Evolutionary conservation across 2,113 vertebrate species (phyloP).

Genomic region (Mus pahari): DNA sequence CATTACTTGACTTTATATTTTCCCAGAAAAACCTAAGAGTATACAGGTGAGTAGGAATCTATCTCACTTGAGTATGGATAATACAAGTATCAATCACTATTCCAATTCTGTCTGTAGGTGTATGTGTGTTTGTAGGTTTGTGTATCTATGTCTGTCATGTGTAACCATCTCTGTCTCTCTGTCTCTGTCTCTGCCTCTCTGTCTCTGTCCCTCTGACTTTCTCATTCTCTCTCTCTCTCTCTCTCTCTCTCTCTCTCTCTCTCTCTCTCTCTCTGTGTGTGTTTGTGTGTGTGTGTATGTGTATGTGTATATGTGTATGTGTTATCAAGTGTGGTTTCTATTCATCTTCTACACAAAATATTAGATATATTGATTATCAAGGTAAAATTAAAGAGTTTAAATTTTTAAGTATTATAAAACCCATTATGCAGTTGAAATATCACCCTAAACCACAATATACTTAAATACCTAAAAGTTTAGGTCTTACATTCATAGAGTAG

Average conservation of each 20-base stretch:
- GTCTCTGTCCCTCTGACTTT: too few species aligned
- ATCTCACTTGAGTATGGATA: not conserved
- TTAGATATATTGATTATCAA: not conserved
- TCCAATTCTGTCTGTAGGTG: not conserved
- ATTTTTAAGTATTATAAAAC: not conserved
- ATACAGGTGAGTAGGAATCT: not conserved
- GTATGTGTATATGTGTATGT: not conserved
- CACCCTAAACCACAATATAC: not conserved
- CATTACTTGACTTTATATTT: not conserved
- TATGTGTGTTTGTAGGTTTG: not conserved
- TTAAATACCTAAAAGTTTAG: not conserved
- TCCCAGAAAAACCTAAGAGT: not conserved
- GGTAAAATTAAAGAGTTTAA: not conserved
- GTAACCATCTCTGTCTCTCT: too few species aligned
- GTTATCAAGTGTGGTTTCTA: not conserved
- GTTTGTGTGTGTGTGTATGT: too few species aligned
- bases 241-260: too few species aligned
- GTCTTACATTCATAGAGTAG: too few species aligned
- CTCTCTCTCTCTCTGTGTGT: too few species aligned
- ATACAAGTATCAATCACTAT: not conserved
- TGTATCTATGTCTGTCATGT: not conserved
- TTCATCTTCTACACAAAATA: not conserved
- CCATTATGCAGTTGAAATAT: not conserved
- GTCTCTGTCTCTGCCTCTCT: too few species aligned
- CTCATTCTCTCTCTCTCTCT: too few species aligned